phyloP scores from a whole-genome alignment of 1,140 invertebrate genomes.

The Drosophila asahinai region DNA sequence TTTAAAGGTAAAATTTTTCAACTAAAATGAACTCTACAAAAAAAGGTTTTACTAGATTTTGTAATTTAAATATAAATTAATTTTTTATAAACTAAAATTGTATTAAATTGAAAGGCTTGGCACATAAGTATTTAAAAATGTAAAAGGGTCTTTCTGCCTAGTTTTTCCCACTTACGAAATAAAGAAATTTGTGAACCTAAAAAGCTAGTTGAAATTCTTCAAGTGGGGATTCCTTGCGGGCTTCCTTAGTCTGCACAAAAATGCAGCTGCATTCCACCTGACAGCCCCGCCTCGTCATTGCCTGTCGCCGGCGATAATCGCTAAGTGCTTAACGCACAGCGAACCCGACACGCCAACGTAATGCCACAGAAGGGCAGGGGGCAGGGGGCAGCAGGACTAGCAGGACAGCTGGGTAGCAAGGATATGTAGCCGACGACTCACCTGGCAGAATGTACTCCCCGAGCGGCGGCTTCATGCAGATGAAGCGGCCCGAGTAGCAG shows the following conservation, averaged over 20 bases:
- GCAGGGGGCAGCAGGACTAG: neutral
- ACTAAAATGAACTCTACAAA: no score
- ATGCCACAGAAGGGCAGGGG: slow-evolving; percentile 18
- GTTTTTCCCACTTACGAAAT: neutral
- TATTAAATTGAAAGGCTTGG: neutral
- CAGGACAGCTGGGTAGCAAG: neutral
- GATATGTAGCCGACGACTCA: slow-evolving; percentile 54
- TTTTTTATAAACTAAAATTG: neutral
- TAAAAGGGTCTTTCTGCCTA: no score
- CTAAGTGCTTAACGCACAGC: slow-evolving; percentile 64
- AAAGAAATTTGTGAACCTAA: neutral
- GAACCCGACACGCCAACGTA: slow-evolving; percentile 43
- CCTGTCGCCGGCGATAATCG: slow-evolving; percentile 67
- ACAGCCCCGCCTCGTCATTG: slow-evolving; percentile 62
- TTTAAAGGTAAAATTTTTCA: neutral
- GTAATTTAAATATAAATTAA: neutral
- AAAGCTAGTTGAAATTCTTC: neutral
- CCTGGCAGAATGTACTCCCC: slow-evolving; percentile 87
- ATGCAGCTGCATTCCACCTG: slow-evolving; percentile 46
- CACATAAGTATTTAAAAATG: no score
- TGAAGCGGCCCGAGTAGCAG: slow-evolving; percentile 95
- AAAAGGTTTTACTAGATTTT: no score
- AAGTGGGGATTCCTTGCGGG: neutral
- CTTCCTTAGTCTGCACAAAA: slow-evolving; percentile 9
- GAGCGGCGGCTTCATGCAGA: slow-evolving; percentile 94